A percentile compares a stretch with the other conserved stretches of the same genome.
Evolutionary conservation across 2,797 vertebrate genomes (phyloP).

Genomic region (Alexandromys oeconomus): DNA sequence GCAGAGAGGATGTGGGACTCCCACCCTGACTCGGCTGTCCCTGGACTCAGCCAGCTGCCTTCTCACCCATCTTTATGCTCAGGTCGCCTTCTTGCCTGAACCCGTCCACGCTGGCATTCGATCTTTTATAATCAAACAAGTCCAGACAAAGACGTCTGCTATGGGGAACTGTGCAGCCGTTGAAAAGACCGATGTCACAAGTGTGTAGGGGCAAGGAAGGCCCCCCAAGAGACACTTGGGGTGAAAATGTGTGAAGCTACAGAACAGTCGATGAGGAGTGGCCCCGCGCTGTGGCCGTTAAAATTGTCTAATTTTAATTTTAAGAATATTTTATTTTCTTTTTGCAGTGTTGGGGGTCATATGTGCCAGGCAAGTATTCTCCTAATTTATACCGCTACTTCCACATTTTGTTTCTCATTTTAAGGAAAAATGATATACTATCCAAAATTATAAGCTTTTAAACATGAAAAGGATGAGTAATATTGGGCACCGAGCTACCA

Average conservation of each 20-base stretch:
- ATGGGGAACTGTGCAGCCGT: not conserved
- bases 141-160: not conserved
- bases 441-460: not conserved
- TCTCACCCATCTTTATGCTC: not conserved
- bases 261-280: not conserved
- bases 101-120: not conserved
- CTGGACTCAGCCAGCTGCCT: not conserved
- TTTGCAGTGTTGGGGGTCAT: not conserved
- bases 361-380: not conserved
- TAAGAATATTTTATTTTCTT: not conserved
- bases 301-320: not conserved
- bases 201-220: not conserved
- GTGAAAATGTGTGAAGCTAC: not conserved
- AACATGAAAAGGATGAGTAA: not conserved
- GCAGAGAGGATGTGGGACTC: not conserved
- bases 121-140: not conserved
- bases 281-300: not conserved
- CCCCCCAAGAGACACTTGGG: too few species aligned
- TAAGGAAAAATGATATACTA: not conserved
- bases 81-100: not conserved
- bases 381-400: not conserved
- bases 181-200: not conserved
- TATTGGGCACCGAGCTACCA: not conserved
- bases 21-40: not conserved
- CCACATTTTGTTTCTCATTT: not conserved